These are phyloP conservation scores for Drosophila anceps DNA, from an alignment of 2,888 invertebrate species.

Conservation along the genomic window DNA sequence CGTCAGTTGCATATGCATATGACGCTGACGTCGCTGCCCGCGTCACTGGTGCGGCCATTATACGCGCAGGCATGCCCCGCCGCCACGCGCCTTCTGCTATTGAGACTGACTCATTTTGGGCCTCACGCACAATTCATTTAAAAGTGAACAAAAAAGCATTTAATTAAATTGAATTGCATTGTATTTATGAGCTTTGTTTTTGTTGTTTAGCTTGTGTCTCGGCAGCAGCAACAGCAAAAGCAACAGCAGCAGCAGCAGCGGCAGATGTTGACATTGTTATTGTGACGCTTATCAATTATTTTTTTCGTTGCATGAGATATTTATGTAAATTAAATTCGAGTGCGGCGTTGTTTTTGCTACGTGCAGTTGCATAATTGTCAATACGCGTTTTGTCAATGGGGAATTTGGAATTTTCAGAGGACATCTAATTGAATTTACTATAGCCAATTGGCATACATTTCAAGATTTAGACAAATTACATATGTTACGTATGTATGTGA, in stretches of 20 bases:
- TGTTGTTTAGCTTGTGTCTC: constrained; percentile 2
- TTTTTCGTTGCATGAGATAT: constrained; percentile 57
- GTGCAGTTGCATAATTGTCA: constrained; percentile 67
- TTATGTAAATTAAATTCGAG: constrained; percentile 59
- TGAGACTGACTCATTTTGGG: constrained; percentile 69
- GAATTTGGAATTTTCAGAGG: constrained; percentile 29
- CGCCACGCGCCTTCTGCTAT: constrained; percentile 62
- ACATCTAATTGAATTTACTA: constrained; percentile 60
- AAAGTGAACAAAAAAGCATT: constrained; percentile 39
- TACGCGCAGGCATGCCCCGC: constrained; percentile 61
- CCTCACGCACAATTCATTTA: constrained; percentile 48
- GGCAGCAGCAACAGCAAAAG: constrained; percentile 16
- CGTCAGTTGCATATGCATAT: constrained; percentile 37
- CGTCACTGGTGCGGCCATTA: too few relatives aligned
- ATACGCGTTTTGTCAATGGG: constrained; percentile 39
- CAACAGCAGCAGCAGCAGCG: constrained; percentile 22
- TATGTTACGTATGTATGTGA: background rate
- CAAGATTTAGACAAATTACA: constrained; percentile 39
- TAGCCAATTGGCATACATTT: constrained; percentile 40
- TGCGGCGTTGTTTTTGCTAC: constrained; percentile 19
- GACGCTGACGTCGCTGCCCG: constrained; percentile 18
- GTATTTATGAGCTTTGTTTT: constrained; percentile 23
- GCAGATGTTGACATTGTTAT: constrained; percentile 19
- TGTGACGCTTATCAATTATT: constrained; percentile 71
- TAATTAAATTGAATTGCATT: constrained; percentile 38